phyloP scores from a whole-genome alignment of 2,797 vertebrate genomes.

The Taenioides sp. region DNA sequence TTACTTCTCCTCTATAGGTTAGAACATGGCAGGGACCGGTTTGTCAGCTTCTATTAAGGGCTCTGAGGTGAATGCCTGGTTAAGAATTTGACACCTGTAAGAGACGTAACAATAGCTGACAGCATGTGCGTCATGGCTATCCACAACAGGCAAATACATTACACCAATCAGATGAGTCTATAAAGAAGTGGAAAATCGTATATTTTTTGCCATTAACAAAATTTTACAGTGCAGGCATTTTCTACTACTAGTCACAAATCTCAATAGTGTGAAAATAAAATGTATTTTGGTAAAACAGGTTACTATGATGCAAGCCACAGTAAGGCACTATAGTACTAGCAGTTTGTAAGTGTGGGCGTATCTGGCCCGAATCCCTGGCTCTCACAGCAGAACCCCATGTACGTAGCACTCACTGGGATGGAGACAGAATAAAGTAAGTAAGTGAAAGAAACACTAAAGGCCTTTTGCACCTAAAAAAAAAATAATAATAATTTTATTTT shows the following conservation, averaged over 20 bases:
- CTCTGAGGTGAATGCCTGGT: constrained; percentile 16
- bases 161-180: constrained; percentile 31
- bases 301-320: constrained; percentile 65
- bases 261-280: constrained; percentile 18
- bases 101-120: constrained; percentile 63
- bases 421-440: constrained; percentile 4
- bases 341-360: constrained; percentile 55
- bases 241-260: constrained; percentile 22
- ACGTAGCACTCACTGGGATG: constrained; percentile 51
- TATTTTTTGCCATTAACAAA: constrained; percentile 15
- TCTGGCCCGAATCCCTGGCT: constrained; percentile 70
- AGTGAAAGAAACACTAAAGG: constrained; percentile 23
- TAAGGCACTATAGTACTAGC: constrained; percentile 58
- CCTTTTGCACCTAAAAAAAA: constrained; percentile 37
- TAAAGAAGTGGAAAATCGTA: constrained; percentile 37
- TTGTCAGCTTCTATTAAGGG: constrained; percentile 15
- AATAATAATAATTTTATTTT: too few species aligned
- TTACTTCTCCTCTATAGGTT: constrained; percentile 4
- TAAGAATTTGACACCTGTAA: constrained; percentile 59
- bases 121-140: constrained; percentile 59
- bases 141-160: constrained; percentile 50
- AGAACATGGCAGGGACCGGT: constrained; percentile 10
- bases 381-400: constrained; percentile 50
- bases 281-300: constrained; percentile 39
- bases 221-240: constrained; percentile 28